Conservation (phyloP, 1,140 invertebrate genomes). For the Pogonus chalceus region DNA sequence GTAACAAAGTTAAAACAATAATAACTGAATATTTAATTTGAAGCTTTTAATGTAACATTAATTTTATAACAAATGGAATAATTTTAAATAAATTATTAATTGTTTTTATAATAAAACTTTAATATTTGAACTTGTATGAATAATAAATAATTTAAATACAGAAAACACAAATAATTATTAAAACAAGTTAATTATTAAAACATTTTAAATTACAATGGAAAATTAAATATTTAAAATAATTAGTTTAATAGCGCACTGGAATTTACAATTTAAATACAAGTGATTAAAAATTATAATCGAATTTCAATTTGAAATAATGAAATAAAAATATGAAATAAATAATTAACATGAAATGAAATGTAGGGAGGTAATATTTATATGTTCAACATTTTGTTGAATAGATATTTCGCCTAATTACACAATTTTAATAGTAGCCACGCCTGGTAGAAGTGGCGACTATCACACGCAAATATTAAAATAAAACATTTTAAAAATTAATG, state of each 20-base stretch:
- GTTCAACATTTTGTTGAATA: neutral
- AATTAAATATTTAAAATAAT: neutral
- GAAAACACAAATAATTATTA: too few relatives aligned
- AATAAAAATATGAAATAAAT: neutral
- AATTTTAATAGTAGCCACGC: neutral
- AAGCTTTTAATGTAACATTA: too few relatives aligned
- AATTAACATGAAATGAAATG: neutral
- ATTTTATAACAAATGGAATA: too few relatives aligned
- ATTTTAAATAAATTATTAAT: too few relatives aligned
- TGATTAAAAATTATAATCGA: neutral
- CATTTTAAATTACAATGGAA: too few relatives aligned
- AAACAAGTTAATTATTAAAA: too few relatives aligned
- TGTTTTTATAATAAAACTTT: too few relatives aligned
- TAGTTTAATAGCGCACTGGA: neutral
- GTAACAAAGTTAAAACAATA: too few relatives aligned
- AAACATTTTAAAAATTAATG: neutral
- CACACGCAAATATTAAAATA: neutral
- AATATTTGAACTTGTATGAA: too few relatives aligned
- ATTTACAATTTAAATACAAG: neutral
- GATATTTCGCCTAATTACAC: neutral
- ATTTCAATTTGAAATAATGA: neutral
- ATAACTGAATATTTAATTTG: too few relatives aligned
- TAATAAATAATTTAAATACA: too few relatives aligned
- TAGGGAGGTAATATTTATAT: neutral
- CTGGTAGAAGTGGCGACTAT: neutral